Evolutionary conservation across 2,888 invertebrate species (phyloP).

Genomic region (Acronicta aceris): DNA sequence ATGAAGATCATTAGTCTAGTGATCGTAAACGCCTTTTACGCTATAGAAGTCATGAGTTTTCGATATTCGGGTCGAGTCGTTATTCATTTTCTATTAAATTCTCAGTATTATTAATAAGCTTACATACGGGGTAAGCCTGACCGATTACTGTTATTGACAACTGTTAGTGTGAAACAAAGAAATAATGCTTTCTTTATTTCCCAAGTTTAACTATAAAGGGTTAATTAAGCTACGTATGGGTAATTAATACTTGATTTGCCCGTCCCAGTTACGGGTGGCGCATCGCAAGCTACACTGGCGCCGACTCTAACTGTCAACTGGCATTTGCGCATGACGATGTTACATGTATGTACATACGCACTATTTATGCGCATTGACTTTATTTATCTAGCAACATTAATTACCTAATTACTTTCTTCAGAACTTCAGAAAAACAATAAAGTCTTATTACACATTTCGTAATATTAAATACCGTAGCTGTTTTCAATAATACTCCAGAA

Average conservation of each 20-base stretch:
- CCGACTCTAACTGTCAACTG: slow-evolving; percentile 85
- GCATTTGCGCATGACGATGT: slow-evolving; percentile 75
- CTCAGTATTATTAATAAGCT: too few relatives aligned
- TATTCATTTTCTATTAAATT: too few relatives aligned
- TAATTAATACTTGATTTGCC: slow-evolving; percentile 86
- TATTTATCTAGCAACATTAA: slow-evolving; percentile 49
- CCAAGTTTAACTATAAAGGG: slow-evolving; percentile 63
- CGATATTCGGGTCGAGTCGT: too few relatives aligned
- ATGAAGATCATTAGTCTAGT: background rate
- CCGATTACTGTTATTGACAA: too few relatives aligned
- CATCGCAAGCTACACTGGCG: slow-evolving; percentile 85
- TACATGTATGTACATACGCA: slow-evolving; percentile 60
- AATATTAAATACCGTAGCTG: slow-evolving; percentile 2
- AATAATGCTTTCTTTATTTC: slow-evolving; percentile 39
- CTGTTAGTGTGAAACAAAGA: slow-evolving; percentile 13
- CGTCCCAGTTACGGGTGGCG: slow-evolving; percentile 85
- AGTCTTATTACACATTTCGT: slow-evolving; percentile 1
- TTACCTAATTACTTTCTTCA: slow-evolving; percentile 30
- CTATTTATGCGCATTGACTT: slow-evolving; percentile 51
- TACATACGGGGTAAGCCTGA: too few relatives aligned
- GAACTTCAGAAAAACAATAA: slow-evolving; percentile 7
- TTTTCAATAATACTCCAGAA: slow-evolving; percentile 27
- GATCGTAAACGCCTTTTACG: too few relatives aligned
- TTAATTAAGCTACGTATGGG: slow-evolving; percentile 76
- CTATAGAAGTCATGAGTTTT: too few relatives aligned